phyloP scores from a whole-genome alignment of 2,113 vertebrate genomes.

The Archilochus colubris region DNA sequence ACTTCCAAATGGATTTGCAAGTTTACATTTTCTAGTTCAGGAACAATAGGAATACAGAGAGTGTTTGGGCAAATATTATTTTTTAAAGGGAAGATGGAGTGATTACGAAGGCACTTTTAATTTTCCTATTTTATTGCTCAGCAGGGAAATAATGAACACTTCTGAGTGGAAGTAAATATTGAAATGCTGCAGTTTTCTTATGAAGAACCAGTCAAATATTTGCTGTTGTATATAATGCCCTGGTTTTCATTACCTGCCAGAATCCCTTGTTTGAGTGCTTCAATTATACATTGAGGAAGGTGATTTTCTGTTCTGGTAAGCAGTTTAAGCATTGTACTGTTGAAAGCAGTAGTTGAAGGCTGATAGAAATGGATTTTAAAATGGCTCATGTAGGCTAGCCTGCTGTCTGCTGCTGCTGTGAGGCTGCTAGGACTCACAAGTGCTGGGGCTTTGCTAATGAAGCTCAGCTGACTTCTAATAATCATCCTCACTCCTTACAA shows the following conservation, averaged over 20 bases:
- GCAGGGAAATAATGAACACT: slow-evolving; percentile 45
- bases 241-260: slow-evolving; percentile 58
- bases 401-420: not conserved
- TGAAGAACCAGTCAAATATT: slow-evolving; percentile 67
- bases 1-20: slow-evolving; percentile 16
- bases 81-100: slow-evolving; percentile 43
- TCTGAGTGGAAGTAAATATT: slow-evolving; percentile 63
- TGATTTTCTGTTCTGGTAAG: slow-evolving; percentile 22
- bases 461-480: not conserved
- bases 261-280: slow-evolving; percentile 19
- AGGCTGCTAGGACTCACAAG: not conserved
- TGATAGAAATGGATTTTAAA: slow-evolving; percentile 15
- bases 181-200: slow-evolving; percentile 58
- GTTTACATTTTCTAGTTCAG: slow-evolving; percentile 32
- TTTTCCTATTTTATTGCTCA: slow-evolving; percentile 39
- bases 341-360: not conserved
- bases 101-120: slow-evolving; percentile 35
- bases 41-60: slow-evolving; percentile 13
- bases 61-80: slow-evolving; percentile 43
- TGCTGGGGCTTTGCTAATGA: slow-evolving; percentile 17
- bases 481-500: slow-evolving; percentile 16
- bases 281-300: not conserved
- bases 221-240: slow-evolving; percentile 3
- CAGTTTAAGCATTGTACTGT: not conserved
- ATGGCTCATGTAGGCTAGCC: not conserved